Conservation (phyloP, 2,797 vertebrate genomes). For the Lagorchestes hirsutus region DNA sequence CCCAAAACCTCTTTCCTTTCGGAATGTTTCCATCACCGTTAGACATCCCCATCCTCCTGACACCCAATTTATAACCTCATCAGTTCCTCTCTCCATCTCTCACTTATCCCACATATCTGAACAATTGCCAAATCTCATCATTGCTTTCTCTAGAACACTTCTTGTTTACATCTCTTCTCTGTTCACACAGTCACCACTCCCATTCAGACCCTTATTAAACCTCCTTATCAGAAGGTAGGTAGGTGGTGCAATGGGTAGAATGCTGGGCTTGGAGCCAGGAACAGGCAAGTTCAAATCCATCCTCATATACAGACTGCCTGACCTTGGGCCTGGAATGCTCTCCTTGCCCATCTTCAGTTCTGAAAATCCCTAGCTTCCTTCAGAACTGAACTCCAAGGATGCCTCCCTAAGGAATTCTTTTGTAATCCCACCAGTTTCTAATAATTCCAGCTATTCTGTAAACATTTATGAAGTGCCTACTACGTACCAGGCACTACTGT, state of each 20-base stretch:
- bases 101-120: neutral
- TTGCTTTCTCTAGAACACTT: neutral
- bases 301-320: neutral
- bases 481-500: neutral
- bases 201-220: neutral
- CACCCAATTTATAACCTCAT: neutral
- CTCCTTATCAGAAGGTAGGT: neutral
- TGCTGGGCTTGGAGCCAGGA: neutral
- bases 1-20: neutral
- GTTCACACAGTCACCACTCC: neutral
- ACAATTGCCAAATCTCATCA: neutral
- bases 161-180: neutral
- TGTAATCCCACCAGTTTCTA: neutral
- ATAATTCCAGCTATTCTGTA: neutral
- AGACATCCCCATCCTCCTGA: neutral
- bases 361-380: neutral
- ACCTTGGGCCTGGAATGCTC: neutral
- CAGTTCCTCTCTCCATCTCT: neutral
- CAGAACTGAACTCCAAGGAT: neutral
- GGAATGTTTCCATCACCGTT: neutral
- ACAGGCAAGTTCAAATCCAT: neutral
- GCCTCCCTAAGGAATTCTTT: neutral
- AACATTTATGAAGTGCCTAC: neutral
- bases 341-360: neutral
- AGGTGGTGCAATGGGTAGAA: neutral